phyloP scores from a whole-genome alignment of 2,797 vertebrate species.

The Ciconia nigra region DNA sequence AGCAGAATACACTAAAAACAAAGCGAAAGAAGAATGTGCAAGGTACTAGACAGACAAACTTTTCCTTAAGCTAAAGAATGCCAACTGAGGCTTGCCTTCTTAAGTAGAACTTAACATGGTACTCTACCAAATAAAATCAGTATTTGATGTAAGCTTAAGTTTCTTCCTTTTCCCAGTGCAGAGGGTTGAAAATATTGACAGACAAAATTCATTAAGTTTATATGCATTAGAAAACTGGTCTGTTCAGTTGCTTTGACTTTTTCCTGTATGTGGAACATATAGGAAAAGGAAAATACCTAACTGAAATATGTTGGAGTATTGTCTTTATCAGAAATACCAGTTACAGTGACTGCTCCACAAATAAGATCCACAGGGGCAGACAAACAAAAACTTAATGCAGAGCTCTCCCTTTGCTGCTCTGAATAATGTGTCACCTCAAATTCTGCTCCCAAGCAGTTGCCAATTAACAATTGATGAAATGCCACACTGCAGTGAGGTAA shows the following conservation, averaged over 20 bases:
- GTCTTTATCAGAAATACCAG: neutral
- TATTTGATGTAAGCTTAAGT: neutral
- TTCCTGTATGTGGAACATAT: neutral
- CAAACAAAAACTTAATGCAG: neutral
- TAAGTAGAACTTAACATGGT: neutral
- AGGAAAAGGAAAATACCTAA: neutral
- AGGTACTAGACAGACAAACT: conserved; percentile 68
- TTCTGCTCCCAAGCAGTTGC: neutral
- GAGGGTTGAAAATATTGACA: neutral
- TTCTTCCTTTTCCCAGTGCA: neutral
- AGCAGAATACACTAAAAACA: conserved; percentile 63
- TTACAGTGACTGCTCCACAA: neutral
- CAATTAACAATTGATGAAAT: neutral
- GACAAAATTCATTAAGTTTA: neutral
- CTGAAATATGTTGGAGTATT: neutral
- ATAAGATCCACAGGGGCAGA: neutral
- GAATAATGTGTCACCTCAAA: neutral
- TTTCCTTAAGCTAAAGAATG: neutral
- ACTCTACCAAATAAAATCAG: neutral
- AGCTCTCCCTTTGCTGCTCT: neutral
- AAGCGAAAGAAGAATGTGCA: conserved; percentile 78
- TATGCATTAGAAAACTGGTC: neutral
- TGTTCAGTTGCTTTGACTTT: neutral
- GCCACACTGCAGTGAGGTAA: neutral
- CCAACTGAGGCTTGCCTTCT: neutral